A percentile compares a stretch with the other conserved stretches of the same genome.
These are phyloP conservation scores for Tragelaphus strepsiceros DNA, from an alignment of 2,113 vertebrate genomes.

Conservation along the genomic window DNA sequence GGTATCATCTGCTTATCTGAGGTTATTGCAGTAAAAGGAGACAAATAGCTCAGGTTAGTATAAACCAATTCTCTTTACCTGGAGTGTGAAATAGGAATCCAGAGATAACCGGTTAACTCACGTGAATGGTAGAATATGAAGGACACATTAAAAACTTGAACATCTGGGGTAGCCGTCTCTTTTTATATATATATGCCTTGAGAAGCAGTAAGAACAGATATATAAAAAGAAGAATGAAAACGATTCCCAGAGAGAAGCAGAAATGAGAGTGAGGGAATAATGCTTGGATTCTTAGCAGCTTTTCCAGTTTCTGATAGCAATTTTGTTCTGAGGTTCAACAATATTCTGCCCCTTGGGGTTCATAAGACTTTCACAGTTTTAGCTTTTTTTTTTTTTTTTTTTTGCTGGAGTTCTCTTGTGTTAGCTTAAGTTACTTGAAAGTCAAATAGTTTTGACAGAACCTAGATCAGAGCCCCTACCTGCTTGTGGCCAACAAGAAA, in stretches of 20 bases:
- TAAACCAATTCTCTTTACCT: neutral
- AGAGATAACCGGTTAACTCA: neutral
- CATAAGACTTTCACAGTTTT: neutral
- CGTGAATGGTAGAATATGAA: neutral
- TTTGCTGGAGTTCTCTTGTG: neutral
- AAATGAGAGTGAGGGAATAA: neutral
- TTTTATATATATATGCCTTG: neutral
- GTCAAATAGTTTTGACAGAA: neutral
- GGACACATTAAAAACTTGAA: neutral
- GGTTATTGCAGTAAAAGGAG: neutral
- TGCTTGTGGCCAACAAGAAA: neutral
- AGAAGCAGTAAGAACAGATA: neutral
- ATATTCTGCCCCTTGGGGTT: neutral
- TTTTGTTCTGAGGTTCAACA: neutral
- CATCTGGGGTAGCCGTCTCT: neutral
- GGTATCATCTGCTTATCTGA: neutral
- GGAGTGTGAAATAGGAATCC: neutral
- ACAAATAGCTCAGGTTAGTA: neutral
- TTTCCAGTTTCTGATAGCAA: neutral
- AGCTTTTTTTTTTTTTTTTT: neutral
- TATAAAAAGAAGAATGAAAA: neutral
- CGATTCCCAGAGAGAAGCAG: neutral
- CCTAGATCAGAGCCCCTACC: neutral
- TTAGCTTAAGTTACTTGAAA: neutral
- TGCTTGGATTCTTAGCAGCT: neutral